phyloP scores from a whole-genome alignment of 1,140 invertebrate genomes.

The Ceratosolen fusciceps region DNA sequence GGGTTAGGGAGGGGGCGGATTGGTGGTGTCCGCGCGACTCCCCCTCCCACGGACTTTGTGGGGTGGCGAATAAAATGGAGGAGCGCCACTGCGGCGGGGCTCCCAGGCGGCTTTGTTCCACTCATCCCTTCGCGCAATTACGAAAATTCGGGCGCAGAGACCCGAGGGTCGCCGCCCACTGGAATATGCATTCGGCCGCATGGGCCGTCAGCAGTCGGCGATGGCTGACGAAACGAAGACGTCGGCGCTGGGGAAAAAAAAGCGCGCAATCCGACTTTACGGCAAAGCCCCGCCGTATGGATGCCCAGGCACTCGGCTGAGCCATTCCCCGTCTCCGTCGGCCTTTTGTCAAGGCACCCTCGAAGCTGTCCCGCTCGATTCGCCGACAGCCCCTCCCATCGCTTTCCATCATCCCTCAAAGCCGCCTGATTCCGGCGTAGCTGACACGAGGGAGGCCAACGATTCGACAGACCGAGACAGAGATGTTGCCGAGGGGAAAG shows the following conservation, averaged over 20 bases:
- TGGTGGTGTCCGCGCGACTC: neutral
- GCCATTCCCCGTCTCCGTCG: slow-evolving; percentile 54
- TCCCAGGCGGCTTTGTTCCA: neutral
- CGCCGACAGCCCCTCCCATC: slow-evolving; percentile 47
- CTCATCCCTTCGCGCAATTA: slow-evolving; percentile 23
- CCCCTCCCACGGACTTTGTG: too few species aligned
- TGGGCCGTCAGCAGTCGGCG: neutral
- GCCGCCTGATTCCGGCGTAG: slow-evolving; percentile 44
- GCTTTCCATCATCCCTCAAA: slow-evolving; percentile 64
- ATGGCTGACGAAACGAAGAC: slow-evolving; percentile 43
- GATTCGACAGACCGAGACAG: too few species aligned
- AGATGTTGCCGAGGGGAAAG: too few species aligned
- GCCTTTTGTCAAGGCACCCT: slow-evolving; percentile 70
- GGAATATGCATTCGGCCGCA: slow-evolving; percentile 59
- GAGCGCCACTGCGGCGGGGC: too few species aligned
- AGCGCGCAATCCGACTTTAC: slow-evolving; percentile 72
- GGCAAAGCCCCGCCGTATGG: slow-evolving; percentile 49
- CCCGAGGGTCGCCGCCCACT: neutral
- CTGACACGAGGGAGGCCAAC: neutral
- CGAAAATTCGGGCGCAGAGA: slow-evolving; percentile 28
- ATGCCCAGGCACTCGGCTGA: slow-evolving; percentile 41
- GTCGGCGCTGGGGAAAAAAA: slow-evolving; percentile 62
- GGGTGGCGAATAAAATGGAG: too few species aligned
- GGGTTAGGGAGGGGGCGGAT: neutral
- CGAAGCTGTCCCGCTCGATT: slow-evolving; percentile 67